Conservation (phyloP, 2,113 vertebrate genomes). For the Aix galericulata region DNA sequence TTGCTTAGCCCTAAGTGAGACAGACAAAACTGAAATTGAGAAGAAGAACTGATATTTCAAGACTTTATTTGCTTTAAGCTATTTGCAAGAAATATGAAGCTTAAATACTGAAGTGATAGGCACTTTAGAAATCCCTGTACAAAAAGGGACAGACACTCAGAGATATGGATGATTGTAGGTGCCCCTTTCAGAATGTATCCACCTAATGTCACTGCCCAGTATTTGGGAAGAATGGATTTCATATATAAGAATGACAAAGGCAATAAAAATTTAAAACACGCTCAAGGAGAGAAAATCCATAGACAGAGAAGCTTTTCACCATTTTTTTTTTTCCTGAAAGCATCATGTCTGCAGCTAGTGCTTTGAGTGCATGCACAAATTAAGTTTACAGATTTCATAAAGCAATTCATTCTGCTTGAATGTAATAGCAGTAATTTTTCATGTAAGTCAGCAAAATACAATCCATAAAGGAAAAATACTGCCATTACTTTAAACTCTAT, state of each 20-base stretch:
- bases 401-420: slow-evolving; percentile 74
- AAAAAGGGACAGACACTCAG: neutral
- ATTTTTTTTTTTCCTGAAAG: slow-evolving; percentile 50
- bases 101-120: neutral
- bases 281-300: slow-evolving; percentile 10
- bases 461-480: slow-evolving; percentile 66
- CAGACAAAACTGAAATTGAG: neutral
- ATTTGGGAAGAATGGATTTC: neutral
- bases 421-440: slow-evolving; percentile 77
- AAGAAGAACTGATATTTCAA: neutral
- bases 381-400: slow-evolving; percentile 77
- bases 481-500: slow-evolving; percentile 65
- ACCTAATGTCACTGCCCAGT: neutral
- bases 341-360: slow-evolving; percentile 42
- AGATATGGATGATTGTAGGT: neutral
- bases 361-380: slow-evolving; percentile 66
- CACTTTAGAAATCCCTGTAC: neutral
- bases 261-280: slow-evolving; percentile 57
- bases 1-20: neutral
- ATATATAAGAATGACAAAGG: neutral
- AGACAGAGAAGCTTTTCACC: slow-evolving; percentile 47
- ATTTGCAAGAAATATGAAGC: slow-evolving; percentile 7
- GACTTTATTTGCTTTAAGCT: neutral
- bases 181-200: slow-evolving; percentile 26
- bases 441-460: slow-evolving; percentile 76